Conservation (phyloP, 1,140 invertebrate genomes). For the Pseudachorutes palmiensis region DNA sequence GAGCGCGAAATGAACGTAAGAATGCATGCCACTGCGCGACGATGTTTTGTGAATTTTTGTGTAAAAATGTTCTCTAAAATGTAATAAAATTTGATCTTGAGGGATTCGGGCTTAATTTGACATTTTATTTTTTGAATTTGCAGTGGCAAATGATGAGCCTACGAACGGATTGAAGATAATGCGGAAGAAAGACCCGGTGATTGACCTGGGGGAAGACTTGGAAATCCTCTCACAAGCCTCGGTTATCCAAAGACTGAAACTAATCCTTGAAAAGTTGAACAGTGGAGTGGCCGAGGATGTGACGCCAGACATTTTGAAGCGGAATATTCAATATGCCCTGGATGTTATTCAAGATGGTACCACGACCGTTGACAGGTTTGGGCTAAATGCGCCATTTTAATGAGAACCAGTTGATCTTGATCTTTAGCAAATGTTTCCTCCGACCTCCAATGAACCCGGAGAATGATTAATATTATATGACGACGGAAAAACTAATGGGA, state of each 20-base stretch:
- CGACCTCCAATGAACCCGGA: neutral
- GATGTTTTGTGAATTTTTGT: slow-evolving; percentile 9
- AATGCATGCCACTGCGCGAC: too few relatives aligned
- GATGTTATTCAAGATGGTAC: slow-evolving; percentile 33
- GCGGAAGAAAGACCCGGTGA: slow-evolving; percentile 29
- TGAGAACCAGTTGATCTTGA: neutral
- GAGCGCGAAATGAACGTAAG: too few relatives aligned
- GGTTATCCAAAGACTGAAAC: slow-evolving; percentile 31
- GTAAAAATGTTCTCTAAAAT: neutral
- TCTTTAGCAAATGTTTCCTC: neutral
- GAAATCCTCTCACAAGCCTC: slow-evolving; percentile 17
- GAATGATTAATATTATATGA: neutral
- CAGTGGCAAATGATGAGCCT: slow-evolving; percentile 36
- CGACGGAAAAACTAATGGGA: neutral
- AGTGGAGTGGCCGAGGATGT: slow-evolving; percentile 25
- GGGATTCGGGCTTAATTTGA: slow-evolving; percentile 6
- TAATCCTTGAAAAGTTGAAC: slow-evolving; percentile 35
- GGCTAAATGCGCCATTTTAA: neutral
- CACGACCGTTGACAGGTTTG: slow-evolving; percentile 30
- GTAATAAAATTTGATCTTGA: slow-evolving; percentile 16
- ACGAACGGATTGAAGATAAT: slow-evolving; percentile 38
- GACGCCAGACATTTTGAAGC: slow-evolving; percentile 26
- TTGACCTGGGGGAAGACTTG: slow-evolving; percentile 33
- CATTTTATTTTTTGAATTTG: slow-evolving; percentile 13
- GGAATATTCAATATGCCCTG: slow-evolving; percentile 37